Evolutionary conservation across 1,140 invertebrate species (phyloP).

Genomic region (Drosophila punjabiensis): DNA sequence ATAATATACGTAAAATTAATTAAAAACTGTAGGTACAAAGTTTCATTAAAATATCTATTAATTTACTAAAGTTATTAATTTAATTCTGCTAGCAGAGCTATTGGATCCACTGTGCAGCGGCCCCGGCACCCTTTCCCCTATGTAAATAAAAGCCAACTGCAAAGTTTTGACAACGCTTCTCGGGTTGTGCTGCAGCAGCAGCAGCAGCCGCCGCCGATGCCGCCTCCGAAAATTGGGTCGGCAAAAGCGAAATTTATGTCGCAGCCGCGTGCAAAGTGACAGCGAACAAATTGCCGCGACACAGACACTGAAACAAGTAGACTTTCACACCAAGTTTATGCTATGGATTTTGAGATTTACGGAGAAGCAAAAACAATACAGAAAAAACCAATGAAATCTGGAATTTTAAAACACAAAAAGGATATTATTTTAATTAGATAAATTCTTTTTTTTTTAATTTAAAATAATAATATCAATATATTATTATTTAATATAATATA

Average conservation of each 20-base stretch:
- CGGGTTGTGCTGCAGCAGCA: constrained; percentile 49
- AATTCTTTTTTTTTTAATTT: neutral
- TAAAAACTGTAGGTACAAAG: too few relatives aligned
- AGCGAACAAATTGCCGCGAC: constrained; percentile 81
- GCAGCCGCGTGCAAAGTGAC: constrained; percentile 82
- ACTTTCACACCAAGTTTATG: constrained; percentile 18
- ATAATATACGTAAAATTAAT: too few relatives aligned
- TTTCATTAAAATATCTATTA: too few relatives aligned
- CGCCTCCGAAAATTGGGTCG: constrained; percentile 71
- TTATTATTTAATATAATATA: too few relatives aligned
- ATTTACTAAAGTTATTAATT: too few relatives aligned
- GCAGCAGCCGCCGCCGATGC: constrained; percentile 53
- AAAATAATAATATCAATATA: too few relatives aligned
- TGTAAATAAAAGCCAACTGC: constrained; percentile 82
- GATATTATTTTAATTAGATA: neutral
- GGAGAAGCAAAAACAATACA: neutral
- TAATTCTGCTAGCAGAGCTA: too few relatives aligned
- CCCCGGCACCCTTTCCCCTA: constrained; percentile 24
- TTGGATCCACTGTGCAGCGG: too few relatives aligned
- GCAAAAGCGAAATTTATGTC: constrained; percentile 82
- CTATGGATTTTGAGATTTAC: neutral
- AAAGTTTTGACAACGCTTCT: constrained; percentile 81
- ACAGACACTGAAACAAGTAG: constrained; percentile 25
- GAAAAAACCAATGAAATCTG: neutral
- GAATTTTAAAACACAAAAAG: neutral